Base-by-base conservation (phyloP, 2,797 vertebrate genomes). In the Sebastiscus tertius region DNA sequence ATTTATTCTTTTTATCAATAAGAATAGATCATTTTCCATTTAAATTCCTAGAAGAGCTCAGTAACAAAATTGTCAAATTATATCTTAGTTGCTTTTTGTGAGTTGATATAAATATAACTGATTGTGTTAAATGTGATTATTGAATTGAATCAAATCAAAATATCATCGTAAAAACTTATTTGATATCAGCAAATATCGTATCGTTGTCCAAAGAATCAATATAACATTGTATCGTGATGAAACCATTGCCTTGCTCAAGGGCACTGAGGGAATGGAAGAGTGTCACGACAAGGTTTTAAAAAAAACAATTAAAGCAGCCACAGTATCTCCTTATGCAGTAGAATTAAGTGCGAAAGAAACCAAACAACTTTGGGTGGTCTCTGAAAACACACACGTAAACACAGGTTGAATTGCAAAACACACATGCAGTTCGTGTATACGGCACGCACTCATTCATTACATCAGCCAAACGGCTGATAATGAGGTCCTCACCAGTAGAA, bases 321-420 rank as follows among this genome's bases (percentile, higher is more conserved):
- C 5, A 6, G 34, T 6, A 22, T 75, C 73, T 49, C 10, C 52
- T 59, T 24, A 46, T 13, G 2, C 12, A 4, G 36, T 2, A 6
- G 12, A 73, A 68, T 24, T 22, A 61, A 56, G 46, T 60, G 34
- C 11, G 7, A 81, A 74, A 62, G 42, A 77, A 77, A 77, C 55
- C 58, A 68, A 80, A 82, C 55, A 61, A 29, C 54, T 63, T 70
- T 86, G 86, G 77, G 84, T 84, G 77, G 81, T 88, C 77, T 83
- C 24, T 29, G 14, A 72, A 83, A 34, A 59, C n/a, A 39, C 46
- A 60, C 61, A 62, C 31, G n/a, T 13, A 61, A 11, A 42, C 54
- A 55, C 60, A 70, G 73, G 27, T 49, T 69, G 59, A 59, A 46
- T 11, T 36, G 26, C 22, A 65, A 26, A 42, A 42, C 42, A 58